phyloP scores from a whole-genome alignment of 2,113 vertebrate genomes.

The Monopterus albus region DNA sequence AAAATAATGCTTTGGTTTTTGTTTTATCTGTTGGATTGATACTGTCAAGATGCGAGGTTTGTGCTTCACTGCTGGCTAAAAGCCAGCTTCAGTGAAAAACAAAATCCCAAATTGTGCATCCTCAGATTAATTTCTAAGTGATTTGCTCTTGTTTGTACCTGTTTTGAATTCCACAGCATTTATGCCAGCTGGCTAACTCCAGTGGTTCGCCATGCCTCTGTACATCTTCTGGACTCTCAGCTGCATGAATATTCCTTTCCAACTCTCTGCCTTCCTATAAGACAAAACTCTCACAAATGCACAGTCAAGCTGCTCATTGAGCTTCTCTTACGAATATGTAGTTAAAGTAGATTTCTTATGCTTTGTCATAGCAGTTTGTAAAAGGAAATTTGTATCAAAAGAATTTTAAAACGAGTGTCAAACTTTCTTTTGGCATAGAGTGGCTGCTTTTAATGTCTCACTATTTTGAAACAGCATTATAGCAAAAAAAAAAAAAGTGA shows the following conservation, averaged over 20 bases:
- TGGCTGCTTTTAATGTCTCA: slow-evolving; percentile 73
- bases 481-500: slow-evolving; percentile 67
- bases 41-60: slow-evolving; percentile 15
- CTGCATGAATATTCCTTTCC: slow-evolving; percentile 22
- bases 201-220: neutral
- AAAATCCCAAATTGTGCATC: neutral
- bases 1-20: neutral
- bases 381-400: slow-evolving; percentile 49
- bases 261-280: slow-evolving; percentile 5
- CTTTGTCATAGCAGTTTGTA: slow-evolving; percentile 48
- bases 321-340: slow-evolving; percentile 27
- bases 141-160: slow-evolving; percentile 1
- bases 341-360: slow-evolving; percentile 41
- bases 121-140: neutral
- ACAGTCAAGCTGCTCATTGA: slow-evolving; percentile 25
- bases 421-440: slow-evolving; percentile 40
- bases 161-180: slow-evolving; percentile 6
- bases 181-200: slow-evolving; percentile 15
- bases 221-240: slow-evolving; percentile 5
- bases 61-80: slow-evolving; percentile 27
- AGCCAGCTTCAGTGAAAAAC: slow-evolving; percentile 31
- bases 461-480: slow-evolving; percentile 82
- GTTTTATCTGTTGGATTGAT: slow-evolving; percentile 31
- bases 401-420: slow-evolving; percentile 38
- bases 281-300: slow-evolving; percentile 1